Evolutionary conservation across 1,140 invertebrate genomes (phyloP), one percentile per base, ranked within the genome.

Genomic region (Plodia interpunctella): DNA sequence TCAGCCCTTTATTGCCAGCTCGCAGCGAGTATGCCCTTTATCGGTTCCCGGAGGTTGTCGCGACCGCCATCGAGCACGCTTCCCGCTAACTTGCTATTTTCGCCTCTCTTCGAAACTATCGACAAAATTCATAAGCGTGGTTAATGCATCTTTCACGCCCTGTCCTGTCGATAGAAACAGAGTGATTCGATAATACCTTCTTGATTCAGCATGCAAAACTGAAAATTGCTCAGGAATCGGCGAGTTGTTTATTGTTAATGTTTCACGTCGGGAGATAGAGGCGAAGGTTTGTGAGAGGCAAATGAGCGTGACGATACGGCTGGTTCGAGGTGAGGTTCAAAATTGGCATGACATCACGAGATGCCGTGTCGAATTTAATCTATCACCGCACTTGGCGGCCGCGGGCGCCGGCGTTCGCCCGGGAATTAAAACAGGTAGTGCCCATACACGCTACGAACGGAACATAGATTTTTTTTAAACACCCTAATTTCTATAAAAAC

Each of bases 301-400:
- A 88, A 85, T 76, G 66, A 79, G 81, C 85, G 83, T 88, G 81
- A 83, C 83, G 82, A 70, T 71, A 61, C 67, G 70, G 53, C 69
- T 62, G 56, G 62, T 60, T 72, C 66, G 75, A 72, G 69, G 72
- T 69, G 70, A 74, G 68, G 30, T 66, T 74, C 74, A 66, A 77
- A 86, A 86, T 88, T 79, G 83, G 82, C 85, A 76, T 85, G 80
- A 84, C 84, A 83, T 79, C 76, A 81, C 67, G 80, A 85, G 80
- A 83, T 80, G 76, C 75, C 84, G 83, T 84, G 82, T 78, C 85
- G 76, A 86, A 88, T 88, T 83, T 82, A 86, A 88, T 88, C 85
- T 88, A 88, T 88, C 85, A 88, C 81, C 80, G 77, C 60, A 44
- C 50, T 60, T 60, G 28, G 50, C 21, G 57, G 76, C 80, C 81